Conservation (phyloP, 2,888 invertebrate genomes). For the Cotesia congregata region DNA sequence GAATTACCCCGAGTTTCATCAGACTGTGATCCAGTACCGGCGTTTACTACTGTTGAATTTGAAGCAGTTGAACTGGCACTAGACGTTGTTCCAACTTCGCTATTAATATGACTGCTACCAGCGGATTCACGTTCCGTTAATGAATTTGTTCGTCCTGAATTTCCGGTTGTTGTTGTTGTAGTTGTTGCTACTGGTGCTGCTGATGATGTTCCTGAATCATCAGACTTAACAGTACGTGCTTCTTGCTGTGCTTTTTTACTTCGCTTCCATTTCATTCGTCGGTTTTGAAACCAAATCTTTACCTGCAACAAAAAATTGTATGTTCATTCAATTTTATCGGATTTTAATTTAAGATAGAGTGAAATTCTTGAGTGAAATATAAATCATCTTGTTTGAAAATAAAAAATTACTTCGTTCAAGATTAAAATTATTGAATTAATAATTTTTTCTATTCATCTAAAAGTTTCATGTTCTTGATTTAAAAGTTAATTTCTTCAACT, state of each 20-base stretch:
- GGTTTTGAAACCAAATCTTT: conserved; percentile 99
- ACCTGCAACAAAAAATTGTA: conserved; percentile 75
- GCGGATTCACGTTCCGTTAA: conserved; percentile 39
- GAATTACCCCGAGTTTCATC: conserved; percentile 59
- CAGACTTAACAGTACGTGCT: conserved; percentile 74
- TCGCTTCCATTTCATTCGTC: conserved; percentile 98
- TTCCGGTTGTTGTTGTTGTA: conserved; percentile 14
- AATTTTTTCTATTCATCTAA: too few relatives aligned
- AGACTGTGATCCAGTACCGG: conserved; percentile 37
- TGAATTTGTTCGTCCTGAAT: conserved; percentile 52
- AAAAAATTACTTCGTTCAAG: too few relatives aligned
- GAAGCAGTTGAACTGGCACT: conserved; percentile 34
- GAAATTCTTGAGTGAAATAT: too few relatives aligned
- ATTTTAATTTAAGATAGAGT: background rate
- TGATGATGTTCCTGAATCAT: conserved; percentile 58
- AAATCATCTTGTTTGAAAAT: background rate
- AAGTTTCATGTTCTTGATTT: too few relatives aligned
- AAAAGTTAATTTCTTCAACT: too few relatives aligned
- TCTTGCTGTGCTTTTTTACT: conserved; percentile 96
- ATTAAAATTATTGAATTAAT: too few relatives aligned
- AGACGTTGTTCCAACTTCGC: conserved; percentile 29
- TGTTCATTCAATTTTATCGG: background rate
- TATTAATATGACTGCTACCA: conserved; percentile 19
- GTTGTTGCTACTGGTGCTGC: conserved; percentile 25
- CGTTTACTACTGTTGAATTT: conserved; percentile 39